Conservation (phyloP, 2,888 invertebrate species). For the Sicus ferrugineus region DNA sequence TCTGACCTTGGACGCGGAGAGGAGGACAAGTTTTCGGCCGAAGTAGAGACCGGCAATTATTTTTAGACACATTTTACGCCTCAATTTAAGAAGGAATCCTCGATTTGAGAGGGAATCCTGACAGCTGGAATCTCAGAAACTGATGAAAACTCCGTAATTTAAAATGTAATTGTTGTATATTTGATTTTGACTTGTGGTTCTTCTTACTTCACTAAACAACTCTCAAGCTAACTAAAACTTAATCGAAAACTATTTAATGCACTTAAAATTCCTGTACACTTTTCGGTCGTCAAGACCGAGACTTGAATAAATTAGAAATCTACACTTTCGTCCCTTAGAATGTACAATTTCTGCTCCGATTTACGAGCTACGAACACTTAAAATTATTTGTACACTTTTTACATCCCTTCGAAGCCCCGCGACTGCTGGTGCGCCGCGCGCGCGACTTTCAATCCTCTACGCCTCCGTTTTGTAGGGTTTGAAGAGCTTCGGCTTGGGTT, state of each 20-base stretch:
- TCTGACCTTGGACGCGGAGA: not conserved
- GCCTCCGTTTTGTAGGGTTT: conserved; percentile 75
- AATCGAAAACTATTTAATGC: too few relatives aligned
- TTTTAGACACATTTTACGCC: too few relatives aligned
- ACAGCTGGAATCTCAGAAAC: not conserved
- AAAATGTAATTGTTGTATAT: conserved; percentile 9
- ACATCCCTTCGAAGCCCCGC: not conserved
- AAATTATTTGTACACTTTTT: conserved; percentile 23
- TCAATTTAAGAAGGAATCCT: too few relatives aligned
- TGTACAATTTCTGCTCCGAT: not conserved
- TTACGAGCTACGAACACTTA: not conserved
- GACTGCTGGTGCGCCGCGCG: too few relatives aligned
- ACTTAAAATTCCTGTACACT: too few relatives aligned
- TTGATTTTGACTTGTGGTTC: conserved; percentile 20
- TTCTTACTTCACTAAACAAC: not conserved
- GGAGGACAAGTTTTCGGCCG: too few relatives aligned
- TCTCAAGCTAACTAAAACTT: not conserved
- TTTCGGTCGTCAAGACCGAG: too few relatives aligned
- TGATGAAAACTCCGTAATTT: not conserved
- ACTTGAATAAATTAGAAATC: not conserved
- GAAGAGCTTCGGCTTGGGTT: conserved; percentile 73
- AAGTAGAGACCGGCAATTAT: too few relatives aligned
- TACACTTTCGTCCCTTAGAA: not conserved
- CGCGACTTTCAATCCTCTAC: conserved; percentile 39
- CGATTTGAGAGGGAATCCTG: too few relatives aligned